Conservation (phyloP, 2,888 invertebrate species). For the Marronus borbonicus region DNA sequence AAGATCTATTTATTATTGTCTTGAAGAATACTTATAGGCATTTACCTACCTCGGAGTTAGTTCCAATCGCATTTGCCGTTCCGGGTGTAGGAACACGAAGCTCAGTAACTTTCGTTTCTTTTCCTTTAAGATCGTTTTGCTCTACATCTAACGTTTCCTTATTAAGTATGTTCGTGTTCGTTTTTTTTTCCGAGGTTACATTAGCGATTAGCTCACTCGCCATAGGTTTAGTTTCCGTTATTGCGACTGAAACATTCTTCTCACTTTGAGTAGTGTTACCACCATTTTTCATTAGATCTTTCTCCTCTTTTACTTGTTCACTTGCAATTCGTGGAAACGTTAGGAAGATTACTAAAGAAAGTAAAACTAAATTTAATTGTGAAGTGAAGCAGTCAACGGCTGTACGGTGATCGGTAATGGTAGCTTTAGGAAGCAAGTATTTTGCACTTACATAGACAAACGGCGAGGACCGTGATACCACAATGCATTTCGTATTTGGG, state of each 20-base stretch:
- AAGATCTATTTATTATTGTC: too few relatives aligned
- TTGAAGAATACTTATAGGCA: too few relatives aligned
- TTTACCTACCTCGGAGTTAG: too few relatives aligned
- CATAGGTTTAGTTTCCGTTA: conserved; percentile 20
- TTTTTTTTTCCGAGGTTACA: neutral
- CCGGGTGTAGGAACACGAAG: neutral
- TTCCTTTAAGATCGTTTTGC: neutral
- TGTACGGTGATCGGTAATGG: too few relatives aligned
- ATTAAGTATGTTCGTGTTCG: neutral
- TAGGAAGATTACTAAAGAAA: conserved; percentile 26
- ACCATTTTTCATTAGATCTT: neutral
- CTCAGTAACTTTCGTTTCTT: neutral
- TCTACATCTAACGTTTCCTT: neutral
- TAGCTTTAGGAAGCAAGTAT: neutral
- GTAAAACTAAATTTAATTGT: conserved; percentile 32
- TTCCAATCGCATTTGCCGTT: neutral
- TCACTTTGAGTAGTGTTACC: neutral
- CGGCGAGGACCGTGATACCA: conserved; percentile 9
- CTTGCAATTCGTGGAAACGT: conserved; percentile 8
- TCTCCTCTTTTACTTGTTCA: conserved; percentile 12
- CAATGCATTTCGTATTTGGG: conserved; percentile 14
- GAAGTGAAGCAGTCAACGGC: neutral
- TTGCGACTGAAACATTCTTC: neutral
- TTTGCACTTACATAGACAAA: conserved; percentile 36
- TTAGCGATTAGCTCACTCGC: conserved; percentile 25